These are phyloP conservation scores for Mesoclemmys tuberculata DNA, from an alignment of 2,113 vertebrate genomes.

Conservation along the genomic window DNA sequence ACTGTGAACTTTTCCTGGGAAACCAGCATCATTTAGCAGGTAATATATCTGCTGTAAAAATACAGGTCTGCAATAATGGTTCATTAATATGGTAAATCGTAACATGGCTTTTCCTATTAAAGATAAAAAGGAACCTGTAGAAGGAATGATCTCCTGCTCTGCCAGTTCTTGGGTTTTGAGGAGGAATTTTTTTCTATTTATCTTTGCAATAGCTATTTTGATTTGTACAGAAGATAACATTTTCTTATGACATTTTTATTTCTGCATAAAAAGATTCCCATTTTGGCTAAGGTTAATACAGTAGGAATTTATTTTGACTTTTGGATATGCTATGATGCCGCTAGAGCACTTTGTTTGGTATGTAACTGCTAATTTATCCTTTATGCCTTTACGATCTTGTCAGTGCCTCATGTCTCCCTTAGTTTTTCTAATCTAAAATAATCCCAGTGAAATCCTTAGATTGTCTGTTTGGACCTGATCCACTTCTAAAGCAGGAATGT, in stretches of 20 bases:
- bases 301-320: slow-evolving; percentile 61
- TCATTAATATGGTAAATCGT: slow-evolving; percentile 81
- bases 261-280: slow-evolving; percentile 74
- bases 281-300: slow-evolving; percentile 72
- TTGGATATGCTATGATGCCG: slow-evolving; percentile 54
- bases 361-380: slow-evolving; percentile 90
- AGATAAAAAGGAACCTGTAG: slow-evolving; percentile 69
- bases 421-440: slow-evolving; percentile 96
- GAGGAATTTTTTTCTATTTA: slow-evolving; percentile 52
- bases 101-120: slow-evolving; percentile 73
- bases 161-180: slow-evolving; percentile 39
- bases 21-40: slow-evolving; percentile 76
- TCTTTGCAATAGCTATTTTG: slow-evolving; percentile 73
- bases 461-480: slow-evolving; percentile 97
- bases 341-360: slow-evolving; percentile 81
- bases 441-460: slow-evolving; percentile 98
- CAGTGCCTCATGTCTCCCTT: slow-evolving; percentile 87
- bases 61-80: slow-evolving; percentile 80
- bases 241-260: slow-evolving; percentile 76
- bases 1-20: slow-evolving; percentile 68
- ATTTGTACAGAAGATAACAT: slow-evolving; percentile 71
- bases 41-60: slow-evolving; percentile 82
- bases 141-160: slow-evolving; percentile 69
- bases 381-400: slow-evolving; percentile 89
- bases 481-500: slow-evolving; percentile 92